Conservation (phyloP, 2,797 vertebrate genomes). For the Paguma larvata region DNA sequence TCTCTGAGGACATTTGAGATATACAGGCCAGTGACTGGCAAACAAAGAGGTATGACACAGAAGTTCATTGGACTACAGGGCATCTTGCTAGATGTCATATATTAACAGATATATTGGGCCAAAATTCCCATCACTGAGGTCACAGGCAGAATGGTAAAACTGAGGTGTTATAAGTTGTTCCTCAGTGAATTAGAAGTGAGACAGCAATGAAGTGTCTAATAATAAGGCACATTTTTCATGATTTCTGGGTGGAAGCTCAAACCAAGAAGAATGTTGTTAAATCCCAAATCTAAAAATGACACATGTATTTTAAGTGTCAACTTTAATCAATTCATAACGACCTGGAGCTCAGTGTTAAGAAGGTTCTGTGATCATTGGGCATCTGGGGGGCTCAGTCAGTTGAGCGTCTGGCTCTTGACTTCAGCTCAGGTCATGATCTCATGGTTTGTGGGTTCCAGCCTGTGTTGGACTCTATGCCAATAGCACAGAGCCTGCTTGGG, state of each 20-base stretch:
- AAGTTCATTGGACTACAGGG: background rate
- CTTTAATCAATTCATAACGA: background rate
- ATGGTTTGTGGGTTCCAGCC: too few species aligned
- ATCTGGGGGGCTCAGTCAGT: too few species aligned
- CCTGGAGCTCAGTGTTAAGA: background rate
- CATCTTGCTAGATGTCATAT: background rate
- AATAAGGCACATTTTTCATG: background rate
- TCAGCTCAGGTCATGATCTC: too few species aligned
- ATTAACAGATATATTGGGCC: background rate
- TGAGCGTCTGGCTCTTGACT: too few species aligned
- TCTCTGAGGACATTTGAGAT: background rate
- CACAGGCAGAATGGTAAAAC: background rate
- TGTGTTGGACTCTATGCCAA: too few species aligned
- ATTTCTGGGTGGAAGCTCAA: background rate
- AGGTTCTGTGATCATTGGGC: background rate
- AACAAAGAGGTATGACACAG: background rate
- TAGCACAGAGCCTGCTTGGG: too few species aligned
- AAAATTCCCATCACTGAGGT: background rate
- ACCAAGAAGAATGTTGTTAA: background rate
- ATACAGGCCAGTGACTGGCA: background rate
- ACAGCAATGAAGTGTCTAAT: background rate
- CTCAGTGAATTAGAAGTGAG: background rate
- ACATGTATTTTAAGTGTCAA: background rate
- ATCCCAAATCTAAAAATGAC: background rate
- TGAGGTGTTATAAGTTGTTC: background rate